These are phyloP conservation scores for Chiridota heheva DNA, from an alignment of 35 echinoderm and acorn worm species.

Conservation along the genomic window DNA sequence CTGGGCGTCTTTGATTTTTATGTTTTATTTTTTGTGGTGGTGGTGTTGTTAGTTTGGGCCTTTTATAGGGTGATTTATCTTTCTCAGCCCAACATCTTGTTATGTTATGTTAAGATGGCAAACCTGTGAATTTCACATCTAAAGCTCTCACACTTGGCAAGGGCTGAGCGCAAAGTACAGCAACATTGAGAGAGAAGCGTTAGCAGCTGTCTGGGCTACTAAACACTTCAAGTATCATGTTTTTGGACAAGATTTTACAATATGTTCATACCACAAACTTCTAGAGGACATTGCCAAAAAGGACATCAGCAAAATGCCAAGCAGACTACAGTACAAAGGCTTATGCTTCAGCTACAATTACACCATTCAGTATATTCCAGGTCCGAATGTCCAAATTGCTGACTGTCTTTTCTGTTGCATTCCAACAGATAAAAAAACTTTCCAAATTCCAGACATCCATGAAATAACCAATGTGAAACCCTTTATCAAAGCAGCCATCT, in stretches of 20 bases:
- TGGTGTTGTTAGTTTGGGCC: too few relatives aligned
- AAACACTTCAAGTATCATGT: constrained; percentile 35
- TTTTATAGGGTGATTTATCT: too few relatives aligned
- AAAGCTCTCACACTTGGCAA: constrained; percentile 34
- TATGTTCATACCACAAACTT: constrained; percentile 39
- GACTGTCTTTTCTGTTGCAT: constrained; percentile 2
- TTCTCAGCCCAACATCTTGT: too few relatives aligned
- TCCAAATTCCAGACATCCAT: not conserved
- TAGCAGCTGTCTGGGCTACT: constrained; percentile 18
- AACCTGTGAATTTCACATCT: constrained; percentile 38
- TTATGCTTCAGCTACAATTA: not conserved
- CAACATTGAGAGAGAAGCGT: constrained; percentile 38
- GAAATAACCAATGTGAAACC: constrained; percentile 23
- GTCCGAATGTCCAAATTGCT: not conserved
- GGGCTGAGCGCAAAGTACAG: constrained; percentile 46
- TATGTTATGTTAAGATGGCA: constrained; percentile 41
- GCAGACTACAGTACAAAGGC: not conserved
- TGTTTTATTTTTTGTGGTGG: too few relatives aligned
- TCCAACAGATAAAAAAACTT: not conserved
- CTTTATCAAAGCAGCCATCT: constrained; percentile 8
- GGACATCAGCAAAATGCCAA: not conserved
- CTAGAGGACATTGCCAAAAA: constrained; percentile 31
- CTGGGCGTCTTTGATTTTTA: too few relatives aligned
- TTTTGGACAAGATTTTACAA: constrained; percentile 22
- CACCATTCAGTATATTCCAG: not conserved